A percentile compares a stretch with the other conserved stretches of the same genome.
These are phyloP conservation scores for Eupeodes latifasciatus DNA, from an alignment of 2,888 invertebrate genomes.

Conservation along the genomic window DNA sequence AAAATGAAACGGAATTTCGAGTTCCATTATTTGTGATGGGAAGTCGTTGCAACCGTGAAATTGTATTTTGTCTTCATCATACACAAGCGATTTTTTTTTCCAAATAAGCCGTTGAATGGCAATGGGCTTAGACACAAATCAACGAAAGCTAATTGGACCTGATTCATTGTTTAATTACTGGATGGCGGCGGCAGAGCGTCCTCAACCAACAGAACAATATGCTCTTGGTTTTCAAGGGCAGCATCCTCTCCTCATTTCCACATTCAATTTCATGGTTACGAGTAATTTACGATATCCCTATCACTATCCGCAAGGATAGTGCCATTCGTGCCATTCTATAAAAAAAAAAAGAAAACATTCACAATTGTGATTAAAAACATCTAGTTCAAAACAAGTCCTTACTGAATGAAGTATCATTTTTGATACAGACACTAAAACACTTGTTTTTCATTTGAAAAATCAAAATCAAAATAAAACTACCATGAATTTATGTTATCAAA, in stretches of 20 bases:
- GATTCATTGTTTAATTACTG: too few species aligned
- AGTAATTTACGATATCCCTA: neutral
- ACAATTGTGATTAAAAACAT: constrained; percentile 2
- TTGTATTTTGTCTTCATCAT: constrained; percentile 7
- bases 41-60: constrained; percentile 15
- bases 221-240: constrained; percentile 10
- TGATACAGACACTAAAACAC: too few species aligned
- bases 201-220: neutral
- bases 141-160: constrained; percentile 5
- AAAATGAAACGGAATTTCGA: constrained; percentile 9
- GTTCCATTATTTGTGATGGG: constrained; percentile 10
- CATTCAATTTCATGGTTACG: constrained; percentile 9
- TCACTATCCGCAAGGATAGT: constrained; percentile 6
- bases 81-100: constrained; percentile 21
- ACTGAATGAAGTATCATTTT: constrained; percentile 1
- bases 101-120: neutral
- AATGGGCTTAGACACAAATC: constrained; percentile 1
- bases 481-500: too few species aligned
- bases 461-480: too few species aligned
- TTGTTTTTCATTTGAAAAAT: too few species aligned
- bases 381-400: constrained; percentile 6
- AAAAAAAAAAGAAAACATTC: constrained; percentile 8
- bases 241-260: constrained; percentile 10
- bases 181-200: too few species aligned
- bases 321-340: constrained; percentile 6